These are phyloP conservation scores for Dicentrarchus labrax DNA, from an alignment of 2,113 vertebrate species.

Conservation along the genomic window DNA sequence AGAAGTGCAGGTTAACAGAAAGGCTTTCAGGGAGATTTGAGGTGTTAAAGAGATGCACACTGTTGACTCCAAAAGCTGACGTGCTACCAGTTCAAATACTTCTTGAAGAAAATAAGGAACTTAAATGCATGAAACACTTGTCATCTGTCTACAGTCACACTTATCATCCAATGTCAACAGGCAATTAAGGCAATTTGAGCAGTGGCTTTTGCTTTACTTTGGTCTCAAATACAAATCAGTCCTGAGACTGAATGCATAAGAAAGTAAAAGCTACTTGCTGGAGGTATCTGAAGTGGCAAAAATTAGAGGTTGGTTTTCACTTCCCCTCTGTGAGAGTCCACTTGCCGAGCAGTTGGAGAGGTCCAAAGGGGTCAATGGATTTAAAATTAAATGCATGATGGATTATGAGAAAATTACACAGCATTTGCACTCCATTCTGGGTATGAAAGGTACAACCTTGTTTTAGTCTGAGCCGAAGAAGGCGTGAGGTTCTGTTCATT, in stretches of 20 bases:
- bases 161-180: slow-evolving; percentile 8
- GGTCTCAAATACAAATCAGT: neutral
- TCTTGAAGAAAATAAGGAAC: neutral
- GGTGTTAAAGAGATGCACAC: neutral
- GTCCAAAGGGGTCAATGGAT: neutral
- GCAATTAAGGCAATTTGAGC: neutral
- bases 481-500: neutral
- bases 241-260: neutral
- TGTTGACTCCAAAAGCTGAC: neutral
- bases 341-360: neutral
- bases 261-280: neutral
- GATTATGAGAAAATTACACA: neutral
- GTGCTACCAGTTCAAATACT: neutral
- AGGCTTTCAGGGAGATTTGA: neutral
- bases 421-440: neutral
- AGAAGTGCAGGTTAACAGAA: neutral
- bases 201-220: slow-evolving; percentile 1
- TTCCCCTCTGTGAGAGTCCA: neutral
- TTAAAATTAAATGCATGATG: slow-evolving; percentile 5
- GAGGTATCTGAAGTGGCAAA: neutral
- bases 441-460: neutral
- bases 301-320: neutral
- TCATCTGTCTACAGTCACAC: neutral
- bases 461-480: neutral
- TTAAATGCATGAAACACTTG: neutral